Evolutionary conservation across 2,113 vertebrate species (phyloP), one percentile per base, ranked within the genome.

Genomic region (Python bivittatus): DNA sequence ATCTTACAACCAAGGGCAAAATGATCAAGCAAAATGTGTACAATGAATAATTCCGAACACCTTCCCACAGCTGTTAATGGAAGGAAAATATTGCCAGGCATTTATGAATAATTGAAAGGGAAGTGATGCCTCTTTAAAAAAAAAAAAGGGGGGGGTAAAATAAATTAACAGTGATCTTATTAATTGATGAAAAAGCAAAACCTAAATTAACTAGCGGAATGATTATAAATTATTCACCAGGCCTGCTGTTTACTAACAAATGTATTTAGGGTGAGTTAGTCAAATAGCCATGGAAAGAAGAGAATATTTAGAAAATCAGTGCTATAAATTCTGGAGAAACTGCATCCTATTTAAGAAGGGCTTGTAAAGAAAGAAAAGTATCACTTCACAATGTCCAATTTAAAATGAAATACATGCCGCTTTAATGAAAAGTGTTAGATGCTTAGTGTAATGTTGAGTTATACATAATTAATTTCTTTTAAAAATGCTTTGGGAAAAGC

Each of bases 81-180:
- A 93, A 95, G 56, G 93, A 94, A 93, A 95, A 93, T 94, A 90
- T 91, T 96, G 95, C 94, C 94, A 96, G 96, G 94, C 94, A 91
- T 95, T 96, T 96, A 96, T 96, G 95, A 96, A 96, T 96, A 96
- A 96, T 97, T 96, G 93, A 89, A 38, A 38, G 13, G 6, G 29
- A 53, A 84, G 54, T 22, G 20, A 38, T 61, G 54, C 22, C 29
- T 61, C 38, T 52, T 42, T 79, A 10, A 33, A 72, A 38, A 60
- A 48, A 48, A 48, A 48, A 48, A 5, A 5, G 48, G 48, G 44
- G 48, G 72, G 7, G 72, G 33, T 20, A 79, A 79, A 13, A 94
- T 94, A 90, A 96, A 97, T 94, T 94, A 96, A 94, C 93, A 93
- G 53, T 96, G 90, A 92, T 90, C 90, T 92, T 72, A 85, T 94